Evolutionary conservation across 2,113 vertebrate genomes (phyloP).

Genomic region (Leuciscus idus): DNA sequence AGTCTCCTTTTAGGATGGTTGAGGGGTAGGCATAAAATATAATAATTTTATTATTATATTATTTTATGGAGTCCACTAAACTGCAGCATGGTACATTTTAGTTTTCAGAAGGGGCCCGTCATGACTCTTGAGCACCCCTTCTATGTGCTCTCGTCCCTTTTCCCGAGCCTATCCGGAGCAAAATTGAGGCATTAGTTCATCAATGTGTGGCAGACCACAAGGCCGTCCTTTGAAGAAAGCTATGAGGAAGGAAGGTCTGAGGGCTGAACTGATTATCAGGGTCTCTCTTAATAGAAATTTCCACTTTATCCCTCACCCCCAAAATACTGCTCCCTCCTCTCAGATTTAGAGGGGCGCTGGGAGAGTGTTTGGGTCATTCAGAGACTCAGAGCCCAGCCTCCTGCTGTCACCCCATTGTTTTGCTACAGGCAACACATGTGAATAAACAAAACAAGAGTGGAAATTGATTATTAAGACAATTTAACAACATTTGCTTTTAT

Average conservation of each 20-base stretch:
- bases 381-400: slow-evolving; percentile 58
- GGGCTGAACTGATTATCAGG: slow-evolving; percentile 34
- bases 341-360: slow-evolving; percentile 42
- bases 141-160: neutral
- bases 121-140: neutral
- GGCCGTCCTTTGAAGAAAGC: slow-evolving; percentile 39
- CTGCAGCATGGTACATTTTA: neutral
- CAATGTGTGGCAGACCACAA: neutral
- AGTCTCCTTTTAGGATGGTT: neutral
- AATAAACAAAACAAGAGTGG: neutral
- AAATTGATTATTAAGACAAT: neutral
- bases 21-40: neutral
- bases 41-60: neutral
- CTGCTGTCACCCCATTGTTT: slow-evolving; percentile 63
- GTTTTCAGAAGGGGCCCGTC: neutral
- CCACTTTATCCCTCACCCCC: neutral
- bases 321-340: slow-evolving; percentile 4
- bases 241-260: slow-evolving; percentile 11
- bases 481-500: neutral
- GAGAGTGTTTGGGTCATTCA: slow-evolving; percentile 66
- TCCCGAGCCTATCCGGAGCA: neutral
- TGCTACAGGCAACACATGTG: slow-evolving; percentile 1
- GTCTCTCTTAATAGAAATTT: slow-evolving; percentile 11
- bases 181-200: neutral
- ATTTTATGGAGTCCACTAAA: neutral